A percentile compares a stretch with the other conserved stretches of the same genome.
phyloP scores from a whole-genome alignment of 2,797 vertebrate genomes.

The Sarcoramphus papa region DNA sequence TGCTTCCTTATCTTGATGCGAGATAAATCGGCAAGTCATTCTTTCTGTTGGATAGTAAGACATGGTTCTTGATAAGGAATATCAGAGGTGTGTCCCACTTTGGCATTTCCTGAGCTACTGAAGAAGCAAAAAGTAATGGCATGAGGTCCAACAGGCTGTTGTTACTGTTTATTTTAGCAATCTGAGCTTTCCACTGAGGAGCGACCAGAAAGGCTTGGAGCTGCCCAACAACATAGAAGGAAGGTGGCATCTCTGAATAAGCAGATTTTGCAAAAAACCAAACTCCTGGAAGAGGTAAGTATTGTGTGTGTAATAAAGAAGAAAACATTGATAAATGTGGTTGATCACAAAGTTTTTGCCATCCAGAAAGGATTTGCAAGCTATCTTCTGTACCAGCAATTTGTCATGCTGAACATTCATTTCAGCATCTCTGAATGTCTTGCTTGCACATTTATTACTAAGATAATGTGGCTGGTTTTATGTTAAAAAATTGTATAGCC shows the following conservation, averaged over 20 bases:
- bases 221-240: conserved; percentile 86
- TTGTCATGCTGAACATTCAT: neutral
- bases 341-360: neutral
- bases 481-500: neutral
- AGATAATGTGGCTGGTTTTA: neutral
- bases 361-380: neutral
- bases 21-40: neutral
- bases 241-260: conserved; percentile 86
- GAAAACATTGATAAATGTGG: neutral
- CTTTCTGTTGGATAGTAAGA: neutral
- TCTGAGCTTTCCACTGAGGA: conserved; percentile 86
- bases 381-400: neutral
- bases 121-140: neutral
- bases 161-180: conserved; percentile 67
- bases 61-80: neutral
- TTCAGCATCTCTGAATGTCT: neutral
- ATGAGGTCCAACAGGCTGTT: neutral
- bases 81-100: neutral
- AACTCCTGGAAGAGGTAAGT: conserved; percentile 85
- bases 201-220: conserved; percentile 83
- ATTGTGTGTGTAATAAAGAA: neutral
- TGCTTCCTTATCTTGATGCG: neutral
- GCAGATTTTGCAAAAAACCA: conserved; percentile 86
- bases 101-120: neutral
- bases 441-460: neutral